Conservation (phyloP, 2,888 invertebrate species). For the Hetaerina titia region DNA sequence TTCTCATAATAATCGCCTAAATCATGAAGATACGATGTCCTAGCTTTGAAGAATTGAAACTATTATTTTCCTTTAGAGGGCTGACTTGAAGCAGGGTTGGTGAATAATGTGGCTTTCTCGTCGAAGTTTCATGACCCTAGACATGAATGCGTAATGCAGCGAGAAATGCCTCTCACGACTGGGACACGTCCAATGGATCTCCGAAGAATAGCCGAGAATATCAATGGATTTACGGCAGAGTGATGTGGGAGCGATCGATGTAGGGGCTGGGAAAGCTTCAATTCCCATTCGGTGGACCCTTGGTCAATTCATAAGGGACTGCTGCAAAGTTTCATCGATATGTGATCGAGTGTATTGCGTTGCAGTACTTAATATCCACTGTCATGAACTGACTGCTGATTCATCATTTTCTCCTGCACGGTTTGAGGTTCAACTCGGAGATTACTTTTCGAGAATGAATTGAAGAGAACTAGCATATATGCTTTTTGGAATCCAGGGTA, state of each 20-base stretch:
- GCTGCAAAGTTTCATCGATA: neutral
- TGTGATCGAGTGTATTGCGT: neutral
- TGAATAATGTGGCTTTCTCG: conserved; percentile 32
- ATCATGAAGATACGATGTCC: neutral
- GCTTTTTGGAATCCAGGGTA: no score
- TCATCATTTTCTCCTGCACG: neutral
- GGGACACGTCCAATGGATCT: conserved; percentile 20
- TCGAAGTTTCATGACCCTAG: conserved; percentile 22
- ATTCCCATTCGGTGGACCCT: neutral
- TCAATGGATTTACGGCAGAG: conserved; percentile 13
- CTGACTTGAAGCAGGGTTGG: neutral
- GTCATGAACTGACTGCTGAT: neutral
- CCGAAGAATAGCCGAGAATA: neutral
- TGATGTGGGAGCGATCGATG: neutral
- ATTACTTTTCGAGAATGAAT: no score
- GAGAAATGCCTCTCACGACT: conserved; percentile 12
- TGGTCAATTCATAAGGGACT: neutral
- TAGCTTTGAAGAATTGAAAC: conserved; percentile 1
- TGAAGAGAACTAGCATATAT: no score
- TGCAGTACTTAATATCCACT: no score
- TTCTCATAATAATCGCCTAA: neutral
- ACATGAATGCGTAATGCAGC: conserved; percentile 35
- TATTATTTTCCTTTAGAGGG: neutral
- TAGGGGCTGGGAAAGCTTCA: neutral
- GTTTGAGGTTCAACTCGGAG: no score